Evolutionary conservation across 2,113 vertebrate species (phyloP), one percentile per base, ranked within the genome.

Genomic region (Sapayoa aenigma): DNA sequence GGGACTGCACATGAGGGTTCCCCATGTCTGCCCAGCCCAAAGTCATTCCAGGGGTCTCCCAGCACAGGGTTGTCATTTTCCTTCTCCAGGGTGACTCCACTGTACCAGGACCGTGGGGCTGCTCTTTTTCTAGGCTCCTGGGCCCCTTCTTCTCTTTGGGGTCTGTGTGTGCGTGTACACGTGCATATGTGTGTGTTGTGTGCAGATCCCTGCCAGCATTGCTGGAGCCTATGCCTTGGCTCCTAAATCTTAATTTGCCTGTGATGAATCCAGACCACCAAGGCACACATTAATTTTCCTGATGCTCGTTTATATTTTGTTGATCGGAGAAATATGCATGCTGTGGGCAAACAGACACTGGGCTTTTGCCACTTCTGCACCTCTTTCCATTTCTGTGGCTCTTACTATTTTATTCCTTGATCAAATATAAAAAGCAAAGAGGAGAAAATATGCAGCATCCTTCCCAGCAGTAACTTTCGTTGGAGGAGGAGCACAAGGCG

Each of bases 181-280:
- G 7, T 39, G 46, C 47, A 44, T 3, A 50, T 62, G 31, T 82
- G 73, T 88, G 52, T 73, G 35, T 59, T 73, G 35, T 59, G 80
- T 39, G 35, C 65, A 89, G 87, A 96, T 93, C 96, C 62, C 89
- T 65, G 91, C 96, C 98, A 97, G 93, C 92, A 78, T 67, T 87
- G 87, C 96, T 63, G 76, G 56, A 97, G 93, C n/a, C 88, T 71
- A 1, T 92, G 94, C 96, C 87, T 97, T 97, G 95, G 94, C 95
- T 97, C 82, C 6, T 49, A 92, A 87, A 94, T 92, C 93, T 93
- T 89, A 83, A 87, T 95, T 95, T 91, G 94, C 87, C 96, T 97
- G 91, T 95, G 96, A 97, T 94, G 96, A 98, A 93, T 93, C 86
- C 84, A 92, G 98, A 98, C 98, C 98, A 98, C 98, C 97, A 67